These are phyloP conservation scores for Bursaphelenchus mucronatus DNA, from an alignment of 1,140 invertebrate species.

Conservation along the genomic window DNA sequence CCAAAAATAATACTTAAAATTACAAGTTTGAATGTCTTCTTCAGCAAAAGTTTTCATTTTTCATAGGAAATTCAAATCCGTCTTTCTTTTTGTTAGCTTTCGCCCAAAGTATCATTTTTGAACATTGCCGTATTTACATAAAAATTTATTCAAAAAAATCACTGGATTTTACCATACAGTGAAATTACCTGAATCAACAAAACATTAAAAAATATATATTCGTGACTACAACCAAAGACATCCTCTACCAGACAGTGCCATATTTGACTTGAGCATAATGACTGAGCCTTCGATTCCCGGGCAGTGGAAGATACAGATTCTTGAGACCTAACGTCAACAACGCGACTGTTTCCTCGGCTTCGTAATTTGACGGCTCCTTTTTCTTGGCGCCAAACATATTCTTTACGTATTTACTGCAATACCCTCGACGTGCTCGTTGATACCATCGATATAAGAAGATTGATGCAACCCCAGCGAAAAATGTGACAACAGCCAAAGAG, in stretches of 20 bases:
- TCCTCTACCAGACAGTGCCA: not conserved
- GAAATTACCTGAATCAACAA: no score
- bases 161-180: no score
- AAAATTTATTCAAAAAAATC: no score
- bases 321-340: constrained; percentile 27
- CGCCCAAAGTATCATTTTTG: no score
- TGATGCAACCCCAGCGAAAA: constrained; percentile 7
- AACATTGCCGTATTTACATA: no score
- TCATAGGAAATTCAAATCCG: no score
- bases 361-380: constrained; percentile 4
- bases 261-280: not conserved
- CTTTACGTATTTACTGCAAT: constrained; percentile 28
- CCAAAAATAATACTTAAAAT: no score
- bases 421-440: constrained; percentile 5
- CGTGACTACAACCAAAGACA: not conserved
- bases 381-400: constrained; percentile 22
- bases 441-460: constrained; percentile 23
- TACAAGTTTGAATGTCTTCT: no score
- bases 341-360: constrained; percentile 37
- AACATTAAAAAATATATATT: no score
- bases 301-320: constrained; percentile 16
- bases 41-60: no score
- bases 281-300: not conserved
- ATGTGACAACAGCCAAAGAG: constrained; percentile 11
- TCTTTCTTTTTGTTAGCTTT: no score